Percentiles rank a stretch among this genome's conserved stretches.
Conservation (phyloP, 1,140 invertebrate genomes). For the Drosophila mayri region DNA sequence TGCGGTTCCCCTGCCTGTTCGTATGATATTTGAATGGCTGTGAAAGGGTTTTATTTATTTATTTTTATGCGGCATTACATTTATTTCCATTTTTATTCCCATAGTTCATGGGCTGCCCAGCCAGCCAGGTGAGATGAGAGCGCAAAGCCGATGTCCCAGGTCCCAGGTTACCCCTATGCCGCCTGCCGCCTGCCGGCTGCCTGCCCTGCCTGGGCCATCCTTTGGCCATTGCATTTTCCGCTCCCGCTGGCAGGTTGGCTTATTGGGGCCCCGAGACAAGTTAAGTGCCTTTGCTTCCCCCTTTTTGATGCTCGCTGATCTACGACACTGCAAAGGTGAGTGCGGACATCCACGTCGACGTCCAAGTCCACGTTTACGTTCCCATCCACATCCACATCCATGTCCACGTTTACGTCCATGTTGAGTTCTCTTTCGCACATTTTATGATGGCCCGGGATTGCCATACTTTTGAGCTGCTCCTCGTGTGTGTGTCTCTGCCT, state of each 20-base stretch:
- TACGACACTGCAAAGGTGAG: conserved; percentile 58
- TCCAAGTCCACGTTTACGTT: not conserved
- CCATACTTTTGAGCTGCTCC: conserved; percentile 64
- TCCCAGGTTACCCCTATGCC: not conserved
- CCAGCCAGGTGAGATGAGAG: conserved; percentile 57
- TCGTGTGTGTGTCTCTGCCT: conserved; percentile 33
- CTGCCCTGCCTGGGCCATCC: too few relatives aligned
- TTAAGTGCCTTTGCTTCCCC: conserved; percentile 64
- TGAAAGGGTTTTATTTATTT: conserved; percentile 65
- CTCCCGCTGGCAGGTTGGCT: conserved; percentile 52
- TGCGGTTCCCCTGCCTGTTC: not conserved
- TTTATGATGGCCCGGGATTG: conserved; percentile 74
- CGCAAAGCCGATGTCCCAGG: conserved; percentile 37
- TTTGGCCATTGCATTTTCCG: conserved; percentile 27
- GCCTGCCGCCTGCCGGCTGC: too few relatives aligned
- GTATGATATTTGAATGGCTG: conserved; percentile 38
- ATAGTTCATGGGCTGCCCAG: conserved; percentile 37
- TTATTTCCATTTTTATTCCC: conserved; percentile 74
- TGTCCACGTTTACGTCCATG: not conserved
- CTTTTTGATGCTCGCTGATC: conserved; percentile 53
- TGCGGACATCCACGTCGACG: conserved; percentile 14
- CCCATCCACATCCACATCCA: not conserved
- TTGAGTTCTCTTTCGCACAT: conserved; percentile 65
- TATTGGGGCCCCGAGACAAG: conserved; percentile 64
- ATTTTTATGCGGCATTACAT: conserved; percentile 70